A percentile compares a stretch with the other conserved stretches of the same genome.
phyloP scores from a whole-genome alignment of 2,113 vertebrate species.

The Pseudopipra pipra region DNA sequence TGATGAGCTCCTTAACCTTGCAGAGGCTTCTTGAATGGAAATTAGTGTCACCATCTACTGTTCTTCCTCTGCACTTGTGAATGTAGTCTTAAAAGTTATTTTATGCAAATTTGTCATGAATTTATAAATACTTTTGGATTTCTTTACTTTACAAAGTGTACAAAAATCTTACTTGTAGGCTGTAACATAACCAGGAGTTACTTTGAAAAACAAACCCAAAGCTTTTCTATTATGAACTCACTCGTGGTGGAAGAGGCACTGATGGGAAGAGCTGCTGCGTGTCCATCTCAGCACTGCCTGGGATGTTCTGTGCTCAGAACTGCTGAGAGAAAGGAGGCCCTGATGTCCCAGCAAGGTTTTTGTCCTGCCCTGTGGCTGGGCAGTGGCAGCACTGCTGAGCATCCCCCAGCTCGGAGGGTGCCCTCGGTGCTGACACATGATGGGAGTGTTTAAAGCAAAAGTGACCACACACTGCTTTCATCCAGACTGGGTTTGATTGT shows the following conservation, averaged over 20 bases:
- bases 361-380: background rate
- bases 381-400: background rate
- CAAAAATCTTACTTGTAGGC: background rate
- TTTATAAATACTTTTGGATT: background rate
- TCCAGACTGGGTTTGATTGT: background rate
- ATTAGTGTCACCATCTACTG: background rate
- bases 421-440: background rate
- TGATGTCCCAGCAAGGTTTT: background rate
- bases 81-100: background rate
- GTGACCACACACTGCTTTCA: background rate
- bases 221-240: background rate
- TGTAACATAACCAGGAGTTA: background rate
- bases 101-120: background rate
- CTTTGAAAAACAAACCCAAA: background rate
- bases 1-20: background rate
- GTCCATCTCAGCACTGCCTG: background rate
- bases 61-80: background rate
- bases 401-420: background rate
- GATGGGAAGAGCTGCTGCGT: background rate
- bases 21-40: background rate
- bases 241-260: background rate
- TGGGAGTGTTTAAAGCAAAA: background rate
- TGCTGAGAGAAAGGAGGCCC: background rate
- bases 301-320: background rate
- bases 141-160: background rate